Percentiles rank a stretch among this genome's conserved stretches.
Evolutionary conservation across 1,140 invertebrate species (phyloP).

Genomic region (Cherax quadricarinatus): DNA sequence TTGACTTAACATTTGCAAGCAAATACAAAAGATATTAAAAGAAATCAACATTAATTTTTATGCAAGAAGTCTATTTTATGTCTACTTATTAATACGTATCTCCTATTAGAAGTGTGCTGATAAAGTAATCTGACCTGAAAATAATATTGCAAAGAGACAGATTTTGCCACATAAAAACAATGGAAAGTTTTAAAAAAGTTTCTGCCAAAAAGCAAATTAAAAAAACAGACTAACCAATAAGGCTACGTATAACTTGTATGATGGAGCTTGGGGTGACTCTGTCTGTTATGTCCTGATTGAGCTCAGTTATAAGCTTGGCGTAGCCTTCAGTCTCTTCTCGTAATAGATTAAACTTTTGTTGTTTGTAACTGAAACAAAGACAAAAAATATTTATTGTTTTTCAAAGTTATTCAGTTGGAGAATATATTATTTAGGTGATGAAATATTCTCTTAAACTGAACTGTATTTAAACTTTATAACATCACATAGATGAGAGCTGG

Average conservation of each 20-base stretch:
- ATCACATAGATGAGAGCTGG: not conserved
- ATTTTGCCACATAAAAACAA: no score
- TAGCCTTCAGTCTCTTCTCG: conserved; percentile 99
- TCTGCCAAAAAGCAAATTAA: no score
- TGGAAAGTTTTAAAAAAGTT: no score
- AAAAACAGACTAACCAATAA: conserved; percentile 86
- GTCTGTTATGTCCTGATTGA: conserved; percentile 90
- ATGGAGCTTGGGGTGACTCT: conserved; percentile 81
- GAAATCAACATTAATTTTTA: no score
- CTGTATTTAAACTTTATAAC: conserved; percentile 15
- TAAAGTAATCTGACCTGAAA: no score
- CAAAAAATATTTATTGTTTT: not conserved
- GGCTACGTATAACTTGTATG: conserved; percentile 92
- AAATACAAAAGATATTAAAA: no score
- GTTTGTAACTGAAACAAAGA: conserved; percentile 90
- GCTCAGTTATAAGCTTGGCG: conserved; percentile 97
- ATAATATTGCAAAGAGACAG: no score
- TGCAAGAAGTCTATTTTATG: no score
- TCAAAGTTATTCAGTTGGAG: not conserved
- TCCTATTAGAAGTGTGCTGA: no score
- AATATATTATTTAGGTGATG: conserved; percentile 72
- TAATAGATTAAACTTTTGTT: conserved; percentile 98
- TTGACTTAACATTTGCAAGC: no score
- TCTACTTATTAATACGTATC: no score
- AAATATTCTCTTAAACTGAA: conserved; percentile 37